Evolutionary conservation across 2,888 invertebrate species (phyloP).

Genomic region (Lampropteryx suffumata): DNA sequence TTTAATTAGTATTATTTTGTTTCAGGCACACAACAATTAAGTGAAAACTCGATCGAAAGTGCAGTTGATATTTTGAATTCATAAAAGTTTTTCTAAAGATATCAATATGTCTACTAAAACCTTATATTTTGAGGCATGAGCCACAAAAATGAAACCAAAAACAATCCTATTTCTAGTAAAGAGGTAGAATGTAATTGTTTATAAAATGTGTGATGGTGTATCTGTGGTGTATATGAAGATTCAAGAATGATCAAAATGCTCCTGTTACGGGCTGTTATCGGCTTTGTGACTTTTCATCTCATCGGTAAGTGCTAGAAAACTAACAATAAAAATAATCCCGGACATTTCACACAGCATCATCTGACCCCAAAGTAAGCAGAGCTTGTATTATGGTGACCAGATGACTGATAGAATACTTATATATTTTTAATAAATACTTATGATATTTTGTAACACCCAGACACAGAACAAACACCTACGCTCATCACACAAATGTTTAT

Average conservation of each 20-base stretch:
- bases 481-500: too few species aligned
- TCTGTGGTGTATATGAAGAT: slow-evolving; percentile 29
- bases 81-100: not conserved
- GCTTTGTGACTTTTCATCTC: slow-evolving; percentile 59
- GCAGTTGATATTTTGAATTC: not conserved
- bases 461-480: too few species aligned
- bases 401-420: too few species aligned
- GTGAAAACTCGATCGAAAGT: not conserved
- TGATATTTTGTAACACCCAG: too few species aligned
- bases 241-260: slow-evolving; percentile 61
- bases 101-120: not conserved
- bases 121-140: not conserved
- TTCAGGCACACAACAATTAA: slow-evolving; percentile 7
- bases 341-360: too few species aligned
- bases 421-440: too few species aligned
- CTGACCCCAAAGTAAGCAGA: too few species aligned
- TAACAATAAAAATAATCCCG: too few species aligned
- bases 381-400: too few species aligned
- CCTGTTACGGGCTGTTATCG: slow-evolving; percentile 48
- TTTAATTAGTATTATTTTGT: not conserved
- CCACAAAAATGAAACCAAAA: slow-evolving; percentile 14
- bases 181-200: slow-evolving; percentile 17
- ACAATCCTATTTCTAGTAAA: slow-evolving; percentile 3
- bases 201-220: slow-evolving; percentile 27
- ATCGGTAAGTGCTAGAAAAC: slow-evolving; percentile 63